Evolutionary conservation across 2,113 vertebrate species (phyloP), one percentile per base, ranked within the genome.

Genomic region (Tupaia chinensis): DNA sequence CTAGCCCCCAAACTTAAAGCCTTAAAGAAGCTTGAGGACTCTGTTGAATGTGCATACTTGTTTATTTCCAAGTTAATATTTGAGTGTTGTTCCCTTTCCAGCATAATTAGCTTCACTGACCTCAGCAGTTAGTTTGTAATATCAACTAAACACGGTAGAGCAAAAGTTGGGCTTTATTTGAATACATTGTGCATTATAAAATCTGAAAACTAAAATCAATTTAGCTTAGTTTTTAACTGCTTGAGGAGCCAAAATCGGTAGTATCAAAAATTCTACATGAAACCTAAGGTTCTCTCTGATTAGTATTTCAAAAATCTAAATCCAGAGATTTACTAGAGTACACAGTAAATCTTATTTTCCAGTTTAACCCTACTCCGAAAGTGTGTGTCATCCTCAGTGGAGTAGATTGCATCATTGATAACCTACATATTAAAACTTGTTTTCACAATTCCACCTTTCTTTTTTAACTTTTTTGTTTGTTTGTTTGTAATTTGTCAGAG

Each of bases 91-190:
- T 93, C 16, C 10, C 19, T 84, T 95, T 76, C 20, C 80, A 66
- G 84, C 60, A 63, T 92, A 90, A 93, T 78, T 74, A 80, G 22
- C 60, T 53, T 29, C 32, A 87, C 25, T 80, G 3, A 65, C n/a
- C 6, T 90, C 7, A 96, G n/a, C 25, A 72, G n/a, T 56, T 53
- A 91, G 60, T 13, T 81, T 96, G 93, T 84, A 90, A 96, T 95
- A 88, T 92, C 34, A 79, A 54, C 11, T 25, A n/a, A 10, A 84
- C 14, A 65, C 19, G 91, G 34, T 1, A 90, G 58, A 72, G 83
- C 29, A 91, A 87, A 93, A 63, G 54, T 44, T 22, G 78, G 32
- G 10, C 73, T 94, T 85, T 83, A 60, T 79, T 92, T 66, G 65
- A 90, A 87, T 23, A 65, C 25, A 73, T 87, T 34, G 53, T 77